Evolutionary conservation across 2,888 invertebrate genomes (phyloP).

Genomic region (Leucophenga montana): DNA sequence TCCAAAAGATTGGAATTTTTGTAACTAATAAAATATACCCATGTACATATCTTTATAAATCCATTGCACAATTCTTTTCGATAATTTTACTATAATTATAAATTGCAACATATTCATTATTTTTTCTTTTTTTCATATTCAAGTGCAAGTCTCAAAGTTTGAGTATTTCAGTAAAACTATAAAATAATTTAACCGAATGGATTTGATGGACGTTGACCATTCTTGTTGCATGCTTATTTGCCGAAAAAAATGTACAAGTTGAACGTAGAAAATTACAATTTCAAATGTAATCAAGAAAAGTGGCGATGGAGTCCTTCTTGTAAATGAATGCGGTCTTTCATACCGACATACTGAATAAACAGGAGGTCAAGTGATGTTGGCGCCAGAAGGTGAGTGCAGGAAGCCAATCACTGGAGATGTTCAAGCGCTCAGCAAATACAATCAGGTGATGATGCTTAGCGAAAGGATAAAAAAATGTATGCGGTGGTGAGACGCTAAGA

Average conservation of each 20-base stretch:
- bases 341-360: neutral
- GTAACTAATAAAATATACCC: too few relatives aligned
- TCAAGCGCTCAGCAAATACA: slow-evolving; percentile 15
- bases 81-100: too few relatives aligned
- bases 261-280: slow-evolving; percentile 70
- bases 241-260: neutral
- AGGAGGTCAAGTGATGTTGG: slow-evolving; percentile 31
- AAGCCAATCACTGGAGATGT: neutral
- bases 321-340: neutral
- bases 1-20: too few relatives aligned
- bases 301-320: slow-evolving; percentile 47
- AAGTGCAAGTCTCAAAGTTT: too few relatives aligned
- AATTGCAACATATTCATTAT: too few relatives aligned
- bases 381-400: slow-evolving; percentile 34
- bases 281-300: slow-evolving; percentile 73
- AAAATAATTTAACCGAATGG: neutral
- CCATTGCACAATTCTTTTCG: too few relatives aligned
- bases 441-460: slow-evolving; percentile 59
- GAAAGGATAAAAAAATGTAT: slow-evolving; percentile 5
- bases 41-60: too few relatives aligned
- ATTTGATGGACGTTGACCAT: slow-evolving; percentile 60
- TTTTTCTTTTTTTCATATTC: too few relatives aligned
- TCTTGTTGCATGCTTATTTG: neutral
- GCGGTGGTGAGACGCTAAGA: neutral
- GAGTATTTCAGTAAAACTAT: too few relatives aligned